phyloP scores from a whole-genome alignment of 2,113 vertebrate genomes.

The Reinhardtius hippoglossoides region DNA sequence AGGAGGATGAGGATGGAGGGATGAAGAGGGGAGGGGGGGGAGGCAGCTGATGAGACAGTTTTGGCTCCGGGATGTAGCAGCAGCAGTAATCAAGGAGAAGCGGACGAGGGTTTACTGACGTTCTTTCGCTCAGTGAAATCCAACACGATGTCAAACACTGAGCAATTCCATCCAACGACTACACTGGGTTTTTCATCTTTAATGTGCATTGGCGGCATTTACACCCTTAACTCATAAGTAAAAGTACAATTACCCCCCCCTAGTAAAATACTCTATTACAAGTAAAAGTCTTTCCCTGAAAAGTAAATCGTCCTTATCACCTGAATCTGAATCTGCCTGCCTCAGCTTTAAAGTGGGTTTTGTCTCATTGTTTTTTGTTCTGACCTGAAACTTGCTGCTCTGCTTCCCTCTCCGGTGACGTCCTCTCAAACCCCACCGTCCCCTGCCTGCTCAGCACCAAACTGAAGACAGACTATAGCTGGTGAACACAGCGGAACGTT shows the following conservation, averaged over 20 bases:
- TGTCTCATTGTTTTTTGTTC: too few species aligned
- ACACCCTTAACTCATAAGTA: too few species aligned
- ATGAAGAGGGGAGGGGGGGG: constrained; percentile 9
- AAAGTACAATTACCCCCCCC: not conserved
- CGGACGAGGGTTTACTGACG: constrained; percentile 36
- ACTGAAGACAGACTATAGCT: not conserved
- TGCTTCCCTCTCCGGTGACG: too few species aligned
- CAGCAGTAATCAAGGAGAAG: constrained; percentile 40
- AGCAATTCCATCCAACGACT: constrained; percentile 25
- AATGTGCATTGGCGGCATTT: too few species aligned
- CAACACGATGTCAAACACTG: constrained; percentile 29
- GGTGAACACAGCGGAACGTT: not conserved
- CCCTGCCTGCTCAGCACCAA: not conserved
- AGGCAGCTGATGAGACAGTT: constrained; percentile 54
- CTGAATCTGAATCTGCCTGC: too few species aligned
- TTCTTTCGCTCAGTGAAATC: constrained; percentile 47
- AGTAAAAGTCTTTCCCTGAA: too few species aligned
- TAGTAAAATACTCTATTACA: too few species aligned
- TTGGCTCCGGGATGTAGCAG: constrained; percentile 25
- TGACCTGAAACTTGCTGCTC: too few species aligned
- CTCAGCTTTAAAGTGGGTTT: too few species aligned
- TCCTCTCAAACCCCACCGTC: not conserved
- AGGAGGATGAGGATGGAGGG: constrained; percentile 5
- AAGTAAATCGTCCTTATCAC: too few species aligned
- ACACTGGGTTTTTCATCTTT: not conserved